Base-by-base conservation (phyloP, 2,797 vertebrate genomes). In the Pangasius mekongensis region DNA sequence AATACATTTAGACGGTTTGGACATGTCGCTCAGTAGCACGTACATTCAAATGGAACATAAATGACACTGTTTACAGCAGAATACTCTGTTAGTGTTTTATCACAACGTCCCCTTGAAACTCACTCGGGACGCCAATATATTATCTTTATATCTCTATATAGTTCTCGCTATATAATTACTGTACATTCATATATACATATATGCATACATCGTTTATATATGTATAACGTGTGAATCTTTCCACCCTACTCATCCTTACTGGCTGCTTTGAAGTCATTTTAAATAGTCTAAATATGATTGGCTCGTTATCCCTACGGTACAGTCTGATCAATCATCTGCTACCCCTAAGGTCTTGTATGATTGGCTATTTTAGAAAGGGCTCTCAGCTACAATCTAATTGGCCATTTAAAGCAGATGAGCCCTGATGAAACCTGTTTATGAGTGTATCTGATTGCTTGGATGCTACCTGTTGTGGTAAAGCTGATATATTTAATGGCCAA, bases 111-210 rank as follows among this genome's bases (percentile, higher is more conserved):
- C 27, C 18, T 76, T 47, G 49, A 83, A 56, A 47, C 77, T 20
- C 47, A 7, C 47, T 47, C 3, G 24, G 27, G 71, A 74, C 4
- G 10, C 33, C 24, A 14, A 64, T 54, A 60, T 87, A 84, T 67
- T 87, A 64, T 69, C 69, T 89, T 83, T 71, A 83, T 77, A 77
- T 87, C 39, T 91, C 76, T 89, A 88, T 88, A 85, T 84, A 71
- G 33, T 83, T 67, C 84, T 81, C 76, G 54, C 60, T 86, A 80
- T 87, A 85, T 89, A 90, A 74, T 89, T 27, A 87, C 81, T 90
- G 81, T 89, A 89, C 87, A 89, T 71, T 22, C 33, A 5, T 74
- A 30, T 78, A 10, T 71, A 87, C 77, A 85, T 39, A 83, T 22
- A 36, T 66, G 73, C 64, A 64, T 88, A 78, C 73, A 67, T 10